Conservation (phyloP, 2,113 vertebrate species). For the Eublepharis macularius region DNA sequence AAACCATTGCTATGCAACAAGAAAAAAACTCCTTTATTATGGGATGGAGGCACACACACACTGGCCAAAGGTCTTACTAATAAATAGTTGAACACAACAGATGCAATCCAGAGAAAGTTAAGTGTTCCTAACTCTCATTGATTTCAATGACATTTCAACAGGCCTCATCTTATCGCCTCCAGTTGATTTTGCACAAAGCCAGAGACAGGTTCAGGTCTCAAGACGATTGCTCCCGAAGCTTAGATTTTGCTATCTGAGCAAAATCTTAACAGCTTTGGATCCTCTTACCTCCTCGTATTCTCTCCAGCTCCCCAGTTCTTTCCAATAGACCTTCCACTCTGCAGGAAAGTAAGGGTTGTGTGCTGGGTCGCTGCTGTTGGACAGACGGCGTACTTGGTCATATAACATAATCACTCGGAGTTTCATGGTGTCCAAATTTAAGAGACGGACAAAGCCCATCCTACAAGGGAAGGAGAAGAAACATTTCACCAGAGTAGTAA, state of each 20-base stretch:
- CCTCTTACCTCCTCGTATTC: slow-evolving; percentile 37
- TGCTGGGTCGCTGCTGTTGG: neutral
- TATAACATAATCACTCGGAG: neutral
- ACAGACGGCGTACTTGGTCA: neutral
- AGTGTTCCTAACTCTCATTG: too few relatives aligned
- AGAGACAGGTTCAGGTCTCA: neutral
- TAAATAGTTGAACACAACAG: too few relatives aligned
- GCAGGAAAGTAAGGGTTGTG: neutral
- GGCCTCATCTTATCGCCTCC: too few relatives aligned
- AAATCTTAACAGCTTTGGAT: neutral
- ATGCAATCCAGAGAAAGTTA: too few relatives aligned
- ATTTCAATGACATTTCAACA: too few relatives aligned
- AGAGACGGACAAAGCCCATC: neutral
- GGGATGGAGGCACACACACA: too few relatives aligned
- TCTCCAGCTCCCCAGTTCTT: neutral
- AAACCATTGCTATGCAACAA: too few relatives aligned
- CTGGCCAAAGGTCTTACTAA: too few relatives aligned
- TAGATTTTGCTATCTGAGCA: too few relatives aligned
- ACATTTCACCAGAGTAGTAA: neutral
- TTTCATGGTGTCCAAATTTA: neutral
- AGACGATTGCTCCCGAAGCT: neutral
- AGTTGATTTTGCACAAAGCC: too few relatives aligned
- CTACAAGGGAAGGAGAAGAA: neutral
- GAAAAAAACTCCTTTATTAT: too few relatives aligned
- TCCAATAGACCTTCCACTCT: neutral